These are phyloP conservation scores for Octonoba sinensis DNA, from an alignment of 2,888 invertebrate species.

Conservation along the genomic window DNA sequence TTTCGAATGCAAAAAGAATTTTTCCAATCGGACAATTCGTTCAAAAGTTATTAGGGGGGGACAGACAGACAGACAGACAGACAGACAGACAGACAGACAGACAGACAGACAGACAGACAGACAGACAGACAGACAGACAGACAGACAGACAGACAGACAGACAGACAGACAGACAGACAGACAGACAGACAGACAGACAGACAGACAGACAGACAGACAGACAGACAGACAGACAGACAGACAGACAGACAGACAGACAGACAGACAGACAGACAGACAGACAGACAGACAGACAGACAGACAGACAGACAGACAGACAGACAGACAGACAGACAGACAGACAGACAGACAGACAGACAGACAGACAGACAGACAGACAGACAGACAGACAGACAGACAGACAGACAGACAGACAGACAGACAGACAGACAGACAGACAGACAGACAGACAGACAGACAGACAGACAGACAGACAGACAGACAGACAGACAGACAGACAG, in stretches of 20 bases:
- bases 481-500: slow-evolving; percentile 1
- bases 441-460: slow-evolving; percentile 1
- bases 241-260: slow-evolving; percentile 1
- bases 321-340: slow-evolving; percentile 1
- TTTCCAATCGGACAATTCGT: too few relatives aligned
- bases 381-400: slow-evolving; percentile 1
- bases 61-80: background rate
- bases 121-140: slow-evolving; percentile 1
- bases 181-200: slow-evolving; percentile 1
- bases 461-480: slow-evolving; percentile 1
- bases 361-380: slow-evolving; percentile 1
- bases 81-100: slow-evolving; percentile 1
- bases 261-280: slow-evolving; percentile 1
- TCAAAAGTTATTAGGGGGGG: too few relatives aligned
- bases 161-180: slow-evolving; percentile 1
- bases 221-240: slow-evolving; percentile 1
- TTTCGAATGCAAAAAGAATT: too few relatives aligned
- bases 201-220: slow-evolving; percentile 1
- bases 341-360: slow-evolving; percentile 1
- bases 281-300: slow-evolving; percentile 1
- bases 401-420: slow-evolving; percentile 1
- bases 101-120: slow-evolving; percentile 1
- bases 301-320: slow-evolving; percentile 1
- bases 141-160: slow-evolving; percentile 1
- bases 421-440: slow-evolving; percentile 1